These are phyloP conservation scores for Spisula subtruncata DNA, from an alignment of 2,888 invertebrate genomes.

Conservation along the genomic window DNA sequence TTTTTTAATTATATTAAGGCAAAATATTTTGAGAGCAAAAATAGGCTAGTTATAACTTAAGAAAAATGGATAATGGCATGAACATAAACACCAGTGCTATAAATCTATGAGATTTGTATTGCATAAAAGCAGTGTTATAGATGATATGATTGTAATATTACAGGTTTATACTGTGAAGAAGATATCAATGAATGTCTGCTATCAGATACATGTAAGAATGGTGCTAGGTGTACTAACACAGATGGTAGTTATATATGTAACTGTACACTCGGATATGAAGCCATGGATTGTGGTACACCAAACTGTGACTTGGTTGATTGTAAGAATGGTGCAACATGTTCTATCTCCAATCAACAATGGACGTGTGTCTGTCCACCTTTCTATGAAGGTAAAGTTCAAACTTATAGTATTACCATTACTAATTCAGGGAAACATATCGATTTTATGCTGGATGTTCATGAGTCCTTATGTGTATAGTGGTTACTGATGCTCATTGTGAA, in stretches of 20 bases:
- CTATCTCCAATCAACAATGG: slow-evolving; percentile 52
- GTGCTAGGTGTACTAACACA: slow-evolving; percentile 89
- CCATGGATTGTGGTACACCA: slow-evolving; percentile 76
- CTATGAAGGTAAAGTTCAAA: slow-evolving; percentile 74
- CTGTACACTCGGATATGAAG: slow-evolving; percentile 81
- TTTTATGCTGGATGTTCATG: too few species aligned
- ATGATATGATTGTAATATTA: slow-evolving; percentile 10
- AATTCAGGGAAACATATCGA: too few species aligned
- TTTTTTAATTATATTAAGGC: too few species aligned
- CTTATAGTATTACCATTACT: too few species aligned
- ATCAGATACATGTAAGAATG: slow-evolving; percentile 88
- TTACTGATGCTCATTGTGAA: too few species aligned
- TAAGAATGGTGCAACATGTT: slow-evolving; percentile 75
- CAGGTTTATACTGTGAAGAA: slow-evolving; percentile 71
- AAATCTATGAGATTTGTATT: too few species aligned
- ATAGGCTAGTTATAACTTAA: too few species aligned
- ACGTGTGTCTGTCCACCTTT: slow-evolving; percentile 71
- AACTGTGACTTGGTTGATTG: slow-evolving; percentile 76
- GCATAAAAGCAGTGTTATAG: too few species aligned
- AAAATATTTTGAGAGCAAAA: too few species aligned
- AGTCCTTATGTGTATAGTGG: too few species aligned
- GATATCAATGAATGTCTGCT: slow-evolving; percentile 72
- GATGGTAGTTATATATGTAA: slow-evolving; percentile 80
- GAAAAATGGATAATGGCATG: too few species aligned
- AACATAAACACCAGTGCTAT: too few species aligned